Percentiles rank a stretch among this genome's conserved stretches.
Conservation (phyloP, 2,797 vertebrate genomes). For the Pseudocheirus occidentalis region DNA sequence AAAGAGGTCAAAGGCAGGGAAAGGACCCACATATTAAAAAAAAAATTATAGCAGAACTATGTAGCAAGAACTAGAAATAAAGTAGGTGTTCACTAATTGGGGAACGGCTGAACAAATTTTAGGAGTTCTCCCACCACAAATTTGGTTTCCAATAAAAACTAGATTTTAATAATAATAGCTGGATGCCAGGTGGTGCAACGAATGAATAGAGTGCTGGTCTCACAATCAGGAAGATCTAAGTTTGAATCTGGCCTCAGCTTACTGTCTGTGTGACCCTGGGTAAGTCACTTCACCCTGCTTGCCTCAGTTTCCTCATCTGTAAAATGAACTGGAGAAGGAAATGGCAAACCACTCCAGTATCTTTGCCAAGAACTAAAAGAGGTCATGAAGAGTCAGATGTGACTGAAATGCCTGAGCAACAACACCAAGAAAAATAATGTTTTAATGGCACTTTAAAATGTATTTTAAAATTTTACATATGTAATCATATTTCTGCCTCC, state of each 20-base stretch:
- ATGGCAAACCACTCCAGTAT: background rate
- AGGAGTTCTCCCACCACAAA: background rate
- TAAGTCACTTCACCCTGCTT: background rate
- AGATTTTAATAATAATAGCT: background rate
- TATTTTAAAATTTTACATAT: background rate
- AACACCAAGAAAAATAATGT: background rate
- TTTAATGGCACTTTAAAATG: background rate
- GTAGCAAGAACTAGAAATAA: background rate
- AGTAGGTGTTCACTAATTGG: background rate
- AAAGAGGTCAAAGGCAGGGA: background rate
- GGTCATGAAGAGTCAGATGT: background rate
- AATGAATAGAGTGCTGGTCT: background rate
- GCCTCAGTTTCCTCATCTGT: background rate
- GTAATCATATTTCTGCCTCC: too few species aligned
- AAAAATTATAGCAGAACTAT: background rate
- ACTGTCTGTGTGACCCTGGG: background rate
- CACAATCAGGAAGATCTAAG: background rate
- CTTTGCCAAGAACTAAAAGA: background rate
- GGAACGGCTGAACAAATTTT: background rate
- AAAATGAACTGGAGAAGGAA: background rate
- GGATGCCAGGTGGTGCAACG: background rate
- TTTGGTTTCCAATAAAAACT: background rate
- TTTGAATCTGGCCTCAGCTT: background rate
- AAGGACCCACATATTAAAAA: background rate
- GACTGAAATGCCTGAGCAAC: background rate